Percentiles rank a stretch among this genome's conserved stretches.
Conservation (phyloP, 2,113 vertebrate genomes). For the Hippolais icterina region DNA sequence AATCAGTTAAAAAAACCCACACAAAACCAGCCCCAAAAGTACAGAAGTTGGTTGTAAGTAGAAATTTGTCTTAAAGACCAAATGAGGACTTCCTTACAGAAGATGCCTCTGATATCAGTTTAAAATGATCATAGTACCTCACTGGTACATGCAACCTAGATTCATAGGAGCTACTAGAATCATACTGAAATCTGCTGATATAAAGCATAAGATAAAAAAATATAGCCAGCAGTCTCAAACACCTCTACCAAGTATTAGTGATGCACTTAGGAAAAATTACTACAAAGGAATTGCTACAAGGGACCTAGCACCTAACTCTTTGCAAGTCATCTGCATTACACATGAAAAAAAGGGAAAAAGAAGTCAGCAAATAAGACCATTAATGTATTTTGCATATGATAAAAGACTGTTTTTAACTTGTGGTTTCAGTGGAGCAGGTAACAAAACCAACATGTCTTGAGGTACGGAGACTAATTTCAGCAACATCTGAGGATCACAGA, state of each 20-base stretch:
- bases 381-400: background rate
- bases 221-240: background rate
- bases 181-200: background rate
- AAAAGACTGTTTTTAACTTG: background rate
- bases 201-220: background rate
- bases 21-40: background rate
- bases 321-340: background rate
- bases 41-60: background rate
- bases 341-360: background rate
- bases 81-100: background rate
- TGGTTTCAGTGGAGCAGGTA: background rate
- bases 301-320: background rate
- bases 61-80: background rate
- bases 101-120: background rate
- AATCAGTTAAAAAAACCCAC: rapidly evolving
- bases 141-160: background rate
- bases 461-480: background rate
- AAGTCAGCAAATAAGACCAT: background rate
- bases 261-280: background rate
- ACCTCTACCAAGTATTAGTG: background rate
- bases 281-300: background rate
- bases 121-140: background rate
- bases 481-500: background rate
- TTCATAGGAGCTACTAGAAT: background rate
- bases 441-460: background rate